A percentile compares a stretch with the other conserved stretches of the same genome.
Conservation (phyloP, 37 sponge, comb jelly and placozoan genomes). For the Crambe crambe region DNA sequence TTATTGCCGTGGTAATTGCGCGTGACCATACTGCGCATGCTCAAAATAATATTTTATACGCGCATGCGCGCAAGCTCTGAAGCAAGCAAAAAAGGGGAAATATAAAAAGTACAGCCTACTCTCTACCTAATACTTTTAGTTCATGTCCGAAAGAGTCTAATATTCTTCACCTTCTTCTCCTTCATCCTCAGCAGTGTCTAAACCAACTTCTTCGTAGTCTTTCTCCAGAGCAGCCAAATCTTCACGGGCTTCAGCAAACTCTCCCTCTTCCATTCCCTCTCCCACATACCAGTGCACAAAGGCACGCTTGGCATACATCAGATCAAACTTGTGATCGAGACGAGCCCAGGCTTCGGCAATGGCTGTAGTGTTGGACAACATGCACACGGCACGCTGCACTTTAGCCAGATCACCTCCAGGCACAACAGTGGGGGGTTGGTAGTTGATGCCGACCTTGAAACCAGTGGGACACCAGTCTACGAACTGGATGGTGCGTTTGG, state of each 20-base stretch:
- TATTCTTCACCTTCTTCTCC: constrained; percentile 76
- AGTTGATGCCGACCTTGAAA: constrained; percentile 99
- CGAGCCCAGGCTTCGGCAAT: constrained; percentile 99
- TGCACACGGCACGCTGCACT: constrained; percentile 96
- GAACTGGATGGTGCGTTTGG: constrained; percentile 95
- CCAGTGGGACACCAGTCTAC: constrained; percentile 99
- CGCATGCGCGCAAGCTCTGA: too few species aligned
- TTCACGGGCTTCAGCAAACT: constrained; percentile 96
- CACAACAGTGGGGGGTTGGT: constrained; percentile 95
- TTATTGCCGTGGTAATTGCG: too few species aligned
- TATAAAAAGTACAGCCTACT: too few species aligned
- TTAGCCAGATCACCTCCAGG: constrained; percentile 96
- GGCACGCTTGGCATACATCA: constrained; percentile 99
- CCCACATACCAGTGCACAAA: constrained; percentile 99
- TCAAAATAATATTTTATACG: too few species aligned
- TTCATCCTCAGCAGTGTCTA: constrained; percentile 77
- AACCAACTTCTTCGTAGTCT: constrained; percentile 93
- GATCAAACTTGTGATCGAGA: constrained; percentile 97
- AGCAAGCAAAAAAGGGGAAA: too few species aligned
- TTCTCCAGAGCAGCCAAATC: constrained; percentile 96
- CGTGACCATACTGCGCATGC: too few species aligned
- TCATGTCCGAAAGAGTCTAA: neutral
- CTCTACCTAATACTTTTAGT: neutral
- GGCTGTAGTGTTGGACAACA: constrained; percentile 98
- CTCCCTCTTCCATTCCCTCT: constrained; percentile 98